These are phyloP conservation scores for Asbolus verrucosus DNA, from an alignment of 1,140 invertebrate genomes.

Conservation along the genomic window DNA sequence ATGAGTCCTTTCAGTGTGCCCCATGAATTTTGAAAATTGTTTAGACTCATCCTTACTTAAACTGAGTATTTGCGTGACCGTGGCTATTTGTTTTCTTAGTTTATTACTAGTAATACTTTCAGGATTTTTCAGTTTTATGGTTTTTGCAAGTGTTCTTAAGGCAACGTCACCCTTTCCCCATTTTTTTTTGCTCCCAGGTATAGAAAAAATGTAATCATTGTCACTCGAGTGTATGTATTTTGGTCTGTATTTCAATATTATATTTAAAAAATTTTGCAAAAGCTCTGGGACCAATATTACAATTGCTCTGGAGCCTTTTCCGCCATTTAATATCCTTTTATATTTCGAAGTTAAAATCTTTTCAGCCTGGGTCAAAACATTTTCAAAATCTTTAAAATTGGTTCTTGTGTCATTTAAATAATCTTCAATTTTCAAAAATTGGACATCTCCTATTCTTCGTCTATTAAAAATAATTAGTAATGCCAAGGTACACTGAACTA, in stretches of 20 bases:
- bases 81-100: conserved; percentile 19
- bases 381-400: conserved; percentile 53
- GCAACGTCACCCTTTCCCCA: conserved; percentile 51
- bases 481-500: conserved; percentile 38
- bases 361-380: conserved; percentile 45
- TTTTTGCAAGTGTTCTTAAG: conserved; percentile 45
- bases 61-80: conserved; percentile 45
- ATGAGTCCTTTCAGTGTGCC: conserved; percentile 46
- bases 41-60: conserved; percentile 33
- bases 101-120: not conserved
- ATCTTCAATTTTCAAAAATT: conserved; percentile 54
- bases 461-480: conserved; percentile 54
- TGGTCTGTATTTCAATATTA: conserved; percentile 29
- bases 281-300: conserved; percentile 49
- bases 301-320: conserved; percentile 48
- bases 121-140: conserved; percentile 46
- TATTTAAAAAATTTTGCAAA: conserved; percentile 45
- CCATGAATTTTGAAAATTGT: conserved; percentile 48
- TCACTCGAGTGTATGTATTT: conserved; percentile 42
- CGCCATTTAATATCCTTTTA: conserved; percentile 50
- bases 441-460: conserved; percentile 54
- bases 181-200: conserved; percentile 45
- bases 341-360: conserved; percentile 47
- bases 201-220: conserved; percentile 50
- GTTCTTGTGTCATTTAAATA: conserved; percentile 47